Base-by-base conservation (phyloP, 1,140 invertebrate genomes). In the Hestina assimilis region DNA sequence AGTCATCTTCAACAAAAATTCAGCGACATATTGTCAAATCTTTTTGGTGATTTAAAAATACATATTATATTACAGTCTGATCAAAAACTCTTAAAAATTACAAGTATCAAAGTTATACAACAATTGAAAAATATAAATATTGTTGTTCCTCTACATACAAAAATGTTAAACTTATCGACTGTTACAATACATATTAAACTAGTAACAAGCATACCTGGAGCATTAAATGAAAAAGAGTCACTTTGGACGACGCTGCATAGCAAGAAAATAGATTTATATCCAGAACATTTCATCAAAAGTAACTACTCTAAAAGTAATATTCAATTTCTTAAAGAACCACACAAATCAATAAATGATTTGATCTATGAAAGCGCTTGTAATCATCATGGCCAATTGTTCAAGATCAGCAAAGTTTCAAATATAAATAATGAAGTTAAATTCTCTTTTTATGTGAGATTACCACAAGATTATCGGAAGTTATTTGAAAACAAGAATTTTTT, bases 231-330 rank as follows among this genome's bases (percentile, higher is more conserved):
- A 12, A 78, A 72, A 20, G 35, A 78, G 54, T 60, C 46, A 43
- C 41, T 77, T 3, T 85, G 72, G 77, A 66, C 33, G 4, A 50
- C 60, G 33, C 50, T 87, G 26, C 77, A 80, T 57, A 41, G 28
- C 24, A 75, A 79, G 57, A 28, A 51, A 38, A 48, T 79, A 9
- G 14, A 41, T 19, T 41, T 87, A 26, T 64, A 63, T 53, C 52
- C 79, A 9, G 73, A 83, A 60, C 63, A 84, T 38, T 87, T 85
- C 46, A 80, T 87, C 11, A 73, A 67, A 55, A 69, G 61, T 26
- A 26, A 62, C 28, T 42, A 46, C 15, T 8, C 20, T n/a, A 63
- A 38, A 12, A 59, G 38, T 23, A 62, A 58, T 43, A 48, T 52
- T 5, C 41, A 42, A 50, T 65, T 70, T 5, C 67, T 70, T 24